These are phyloP conservation scores for Conus betulinus DNA, from an alignment of 1,140 invertebrate species.

Conservation along the genomic window DNA sequence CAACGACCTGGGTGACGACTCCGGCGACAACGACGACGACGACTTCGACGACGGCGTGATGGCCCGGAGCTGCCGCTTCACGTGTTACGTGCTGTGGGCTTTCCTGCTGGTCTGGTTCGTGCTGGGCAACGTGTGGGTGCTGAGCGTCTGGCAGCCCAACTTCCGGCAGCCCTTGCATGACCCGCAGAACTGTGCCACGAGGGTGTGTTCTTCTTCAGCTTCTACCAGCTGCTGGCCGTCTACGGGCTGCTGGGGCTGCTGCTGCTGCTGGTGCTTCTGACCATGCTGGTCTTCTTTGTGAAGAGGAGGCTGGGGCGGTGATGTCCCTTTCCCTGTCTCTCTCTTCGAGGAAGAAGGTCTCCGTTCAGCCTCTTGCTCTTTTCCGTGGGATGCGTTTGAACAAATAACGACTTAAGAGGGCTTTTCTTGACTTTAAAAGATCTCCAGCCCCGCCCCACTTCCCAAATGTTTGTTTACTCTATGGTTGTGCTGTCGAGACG, in stretches of 20 bases:
- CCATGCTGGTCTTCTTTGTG: conserved; percentile 7
- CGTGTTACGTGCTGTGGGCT: conserved; percentile 44
- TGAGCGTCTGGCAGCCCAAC: conserved; percentile 64
- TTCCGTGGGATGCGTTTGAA: not conserved
- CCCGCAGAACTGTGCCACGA: conserved; percentile 68
- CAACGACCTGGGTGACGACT: conserved; percentile 41
- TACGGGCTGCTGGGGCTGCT: conserved; percentile 79
- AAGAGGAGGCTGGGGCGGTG: not conserved
- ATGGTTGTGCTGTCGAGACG: not conserved
- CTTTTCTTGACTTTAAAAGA: no score
- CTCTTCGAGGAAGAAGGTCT: no score
- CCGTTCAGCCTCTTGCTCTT: not conserved
- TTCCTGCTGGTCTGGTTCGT: conserved; percentile 77
- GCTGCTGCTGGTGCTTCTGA: conserved; percentile 8
- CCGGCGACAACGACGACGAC: conserved; percentile 1
- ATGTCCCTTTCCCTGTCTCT: not conserved
- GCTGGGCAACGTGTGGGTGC: conserved; percentile 77
- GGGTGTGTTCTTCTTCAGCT: conserved; percentile 60
- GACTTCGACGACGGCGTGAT: conserved; percentile 48
- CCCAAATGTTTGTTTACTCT: not conserved
- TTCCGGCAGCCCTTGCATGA: conserved; percentile 79
- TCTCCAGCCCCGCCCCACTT: no score
- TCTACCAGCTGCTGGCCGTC: conserved; percentile 82
- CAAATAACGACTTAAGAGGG: not conserved
- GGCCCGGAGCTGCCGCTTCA: conserved; percentile 50